Conservation (phyloP, 2,797 vertebrate species). For the Microctenopoma stevenorrisi region DNA sequence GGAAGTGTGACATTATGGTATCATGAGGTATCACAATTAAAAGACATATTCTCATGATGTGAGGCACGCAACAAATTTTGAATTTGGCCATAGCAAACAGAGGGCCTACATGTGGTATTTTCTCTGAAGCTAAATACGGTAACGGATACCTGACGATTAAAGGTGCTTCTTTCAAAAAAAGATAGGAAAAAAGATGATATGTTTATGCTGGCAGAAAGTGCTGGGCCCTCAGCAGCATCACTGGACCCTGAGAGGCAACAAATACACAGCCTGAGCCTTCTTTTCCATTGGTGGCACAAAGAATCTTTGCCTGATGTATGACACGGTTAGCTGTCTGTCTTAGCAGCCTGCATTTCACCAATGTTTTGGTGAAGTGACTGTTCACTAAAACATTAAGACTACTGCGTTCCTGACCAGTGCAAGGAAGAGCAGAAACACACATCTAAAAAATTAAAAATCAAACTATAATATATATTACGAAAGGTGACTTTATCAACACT, state of each 20-base stretch:
- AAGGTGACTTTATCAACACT: no score
- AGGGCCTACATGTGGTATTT: neutral
- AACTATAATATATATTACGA: no score
- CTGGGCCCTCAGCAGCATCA: slow-evolving; percentile 31
- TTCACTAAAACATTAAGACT: no score
- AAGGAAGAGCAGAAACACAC: no score
- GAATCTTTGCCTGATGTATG: neutral
- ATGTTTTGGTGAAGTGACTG: no score
- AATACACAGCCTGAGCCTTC: neutral
- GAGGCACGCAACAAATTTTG: neutral
- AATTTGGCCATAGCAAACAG: slow-evolving; percentile 19
- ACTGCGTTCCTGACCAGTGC: no score
- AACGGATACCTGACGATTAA: slow-evolving; percentile 41
- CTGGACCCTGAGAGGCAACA: slow-evolving; percentile 1
- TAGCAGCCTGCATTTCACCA: no score
- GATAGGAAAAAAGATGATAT: slow-evolving; percentile 36
- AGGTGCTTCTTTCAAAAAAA: slow-evolving; percentile 41
- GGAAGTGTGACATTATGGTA: neutral
- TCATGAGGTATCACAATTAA: neutral
- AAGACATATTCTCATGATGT: neutral
- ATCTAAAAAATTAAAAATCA: no score
- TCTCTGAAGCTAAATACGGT: slow-evolving; percentile 34
- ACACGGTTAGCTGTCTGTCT: neutral
- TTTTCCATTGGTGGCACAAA: neutral
- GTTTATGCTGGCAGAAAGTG: slow-evolving; percentile 44